These are phyloP conservation scores for Argyrosomus japonicus DNA, from an alignment of 2,113 vertebrate genomes.

Conservation along the genomic window DNA sequence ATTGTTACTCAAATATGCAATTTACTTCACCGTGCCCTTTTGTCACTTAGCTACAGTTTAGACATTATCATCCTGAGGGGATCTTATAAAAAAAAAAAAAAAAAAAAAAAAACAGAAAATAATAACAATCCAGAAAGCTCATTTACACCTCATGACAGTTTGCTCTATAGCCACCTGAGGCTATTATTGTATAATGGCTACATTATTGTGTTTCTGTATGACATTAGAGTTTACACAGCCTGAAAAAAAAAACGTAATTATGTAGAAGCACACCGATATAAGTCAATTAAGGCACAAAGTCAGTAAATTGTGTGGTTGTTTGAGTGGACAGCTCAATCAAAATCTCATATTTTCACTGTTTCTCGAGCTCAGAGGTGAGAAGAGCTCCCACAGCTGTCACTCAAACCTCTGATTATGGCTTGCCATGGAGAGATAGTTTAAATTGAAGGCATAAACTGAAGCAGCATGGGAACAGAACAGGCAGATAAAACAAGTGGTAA, in stretches of 20 bases:
- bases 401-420: conserved; percentile 1
- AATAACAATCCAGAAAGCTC: conserved; percentile 1
- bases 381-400: not conserved
- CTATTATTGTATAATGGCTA: conserved; percentile 1
- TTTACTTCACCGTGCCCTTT: not conserved
- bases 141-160: conserved; percentile 19
- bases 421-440: not conserved
- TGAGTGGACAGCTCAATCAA: not conserved
- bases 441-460: not conserved
- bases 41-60: not conserved
- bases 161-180: conserved; percentile 29
- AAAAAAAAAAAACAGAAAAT: not conserved
- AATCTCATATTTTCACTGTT: not conserved
- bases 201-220: not conserved
- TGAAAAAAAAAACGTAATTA: conserved; percentile 10
- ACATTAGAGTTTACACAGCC: not conserved
- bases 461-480: conserved; percentile 4
- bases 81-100: not conserved
- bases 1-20: not conserved
- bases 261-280: not conserved
- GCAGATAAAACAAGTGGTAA: not conserved
- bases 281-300: conserved; percentile 5
- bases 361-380: not conserved
- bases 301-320: not conserved
- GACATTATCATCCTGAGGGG: not conserved